phyloP scores from a whole-genome alignment of 2,888 invertebrate genomes.

The Agrotis exclamationis region DNA sequence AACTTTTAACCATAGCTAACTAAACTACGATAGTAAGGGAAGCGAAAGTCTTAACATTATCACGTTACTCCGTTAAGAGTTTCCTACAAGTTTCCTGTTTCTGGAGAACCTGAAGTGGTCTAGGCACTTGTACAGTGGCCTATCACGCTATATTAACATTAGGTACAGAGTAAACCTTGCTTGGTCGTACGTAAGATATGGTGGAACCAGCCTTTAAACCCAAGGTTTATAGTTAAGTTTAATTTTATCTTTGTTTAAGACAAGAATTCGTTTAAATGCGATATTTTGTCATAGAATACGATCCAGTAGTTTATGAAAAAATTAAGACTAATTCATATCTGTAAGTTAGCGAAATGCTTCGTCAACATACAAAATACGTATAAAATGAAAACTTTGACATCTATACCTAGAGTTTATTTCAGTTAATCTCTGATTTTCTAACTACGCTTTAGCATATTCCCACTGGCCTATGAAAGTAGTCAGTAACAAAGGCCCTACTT shows the following conservation, averaged over 20 bases:
- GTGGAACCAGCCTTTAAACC: not conserved
- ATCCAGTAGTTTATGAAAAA: no score
- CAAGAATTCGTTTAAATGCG: not conserved
- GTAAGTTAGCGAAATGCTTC: no score
- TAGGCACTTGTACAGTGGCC: slow-evolving; percentile 55
- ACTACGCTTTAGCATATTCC: not conserved
- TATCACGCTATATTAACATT: slow-evolving; percentile 56
- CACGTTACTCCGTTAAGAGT: slow-evolving; percentile 30
- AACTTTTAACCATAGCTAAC: slow-evolving; percentile 13
- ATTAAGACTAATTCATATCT: no score
- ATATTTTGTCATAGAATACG: not conserved
- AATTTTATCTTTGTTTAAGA: not conserved
- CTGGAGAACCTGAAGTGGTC: slow-evolving; percentile 46
- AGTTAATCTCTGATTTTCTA: no score
- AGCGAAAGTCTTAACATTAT: slow-evolving; percentile 25
- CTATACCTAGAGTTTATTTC: no score
- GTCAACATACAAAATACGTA: no score
- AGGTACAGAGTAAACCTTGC: slow-evolving; percentile 19
- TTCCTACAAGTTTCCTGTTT: slow-evolving; percentile 48
- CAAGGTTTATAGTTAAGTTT: not conserved
- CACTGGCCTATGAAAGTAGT: slow-evolving; percentile 40
- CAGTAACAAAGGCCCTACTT: slow-evolving; percentile 58
- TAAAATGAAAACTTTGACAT: no score
- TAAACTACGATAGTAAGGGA: slow-evolving; percentile 12
- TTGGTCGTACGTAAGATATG: slow-evolving; percentile 10